Percentiles rank a stretch among this genome's conserved stretches.
Conservation (phyloP, 2,888 invertebrate genomes). For the Trichopria drosophilae region DNA sequence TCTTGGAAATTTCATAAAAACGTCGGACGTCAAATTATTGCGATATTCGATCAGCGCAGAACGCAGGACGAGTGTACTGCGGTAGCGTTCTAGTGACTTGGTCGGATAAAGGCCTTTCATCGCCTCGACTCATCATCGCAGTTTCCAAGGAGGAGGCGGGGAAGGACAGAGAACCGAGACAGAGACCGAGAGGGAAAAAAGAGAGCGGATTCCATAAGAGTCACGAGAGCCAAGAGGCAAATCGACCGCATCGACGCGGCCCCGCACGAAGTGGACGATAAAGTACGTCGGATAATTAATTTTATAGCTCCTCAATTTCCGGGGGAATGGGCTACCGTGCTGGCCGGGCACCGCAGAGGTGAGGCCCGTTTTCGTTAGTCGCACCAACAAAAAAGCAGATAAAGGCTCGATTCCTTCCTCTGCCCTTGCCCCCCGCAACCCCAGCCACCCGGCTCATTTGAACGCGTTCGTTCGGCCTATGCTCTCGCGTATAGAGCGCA, state of each 20-base stretch:
- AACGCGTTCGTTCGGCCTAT: no score
- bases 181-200: neutral
- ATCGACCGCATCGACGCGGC: constrained; percentile 31
- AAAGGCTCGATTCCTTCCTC: constrained; percentile 2
- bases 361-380: constrained; percentile 49
- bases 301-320: constrained; percentile 59
- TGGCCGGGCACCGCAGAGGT: constrained; percentile 36
- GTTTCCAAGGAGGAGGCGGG: constrained; percentile 6
- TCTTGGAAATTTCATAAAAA: no score
- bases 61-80: no score
- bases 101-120: no score
- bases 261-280: constrained; percentile 46
- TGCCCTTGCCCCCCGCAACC: no score
- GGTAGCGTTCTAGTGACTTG: no score
- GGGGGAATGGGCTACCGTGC: constrained; percentile 56
- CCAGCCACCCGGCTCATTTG: no score
- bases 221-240: constrained; percentile 36
- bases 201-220: constrained; percentile 1
- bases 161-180: neutral
- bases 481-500: no score
- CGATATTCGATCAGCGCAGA: no score
- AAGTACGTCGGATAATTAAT: constrained; percentile 58
- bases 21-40: no score
- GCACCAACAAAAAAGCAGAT: constrained; percentile 34
- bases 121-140: no score